Percentiles rank a stretch among this genome's conserved stretches.
Conservation (phyloP, 1,140 invertebrate species). For the Eulimnadia texana region DNA sequence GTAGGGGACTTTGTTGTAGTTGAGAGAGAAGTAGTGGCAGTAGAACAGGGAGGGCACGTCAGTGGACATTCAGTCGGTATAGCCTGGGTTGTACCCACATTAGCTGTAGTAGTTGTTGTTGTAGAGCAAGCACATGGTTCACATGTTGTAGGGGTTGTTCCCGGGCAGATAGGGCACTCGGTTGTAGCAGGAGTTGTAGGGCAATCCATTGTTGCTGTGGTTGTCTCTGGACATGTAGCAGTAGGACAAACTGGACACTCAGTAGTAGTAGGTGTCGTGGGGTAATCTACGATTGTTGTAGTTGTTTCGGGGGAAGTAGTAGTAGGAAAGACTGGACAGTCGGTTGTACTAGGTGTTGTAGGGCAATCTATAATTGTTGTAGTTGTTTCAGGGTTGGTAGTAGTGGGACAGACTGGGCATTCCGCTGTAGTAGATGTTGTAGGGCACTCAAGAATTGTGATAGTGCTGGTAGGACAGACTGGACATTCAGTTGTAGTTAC, state of each 20-base stretch:
- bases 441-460: no score
- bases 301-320: not conserved
- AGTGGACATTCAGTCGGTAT: not conserved
- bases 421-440: not conserved
- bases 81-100: not conserved
- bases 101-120: not conserved
- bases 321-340: not conserved
- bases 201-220: no score
- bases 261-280: no score
- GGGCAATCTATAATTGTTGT: not conserved
- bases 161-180: not conserved
- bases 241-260: not conserved
- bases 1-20: no score
- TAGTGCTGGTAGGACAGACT: not conserved
- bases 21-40: no score
- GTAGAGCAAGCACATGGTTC: not conserved
- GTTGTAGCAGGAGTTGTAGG: not conserved
- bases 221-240: not conserved
- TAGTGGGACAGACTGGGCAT: not conserved
- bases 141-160: not conserved
- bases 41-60: not conserved
- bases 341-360: not conserved
- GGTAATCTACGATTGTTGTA: no score
- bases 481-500: not conserved
- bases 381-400: not conserved